Conservation (phyloP, 2,113 vertebrate species). For the Cryptotis parvus region DNA sequence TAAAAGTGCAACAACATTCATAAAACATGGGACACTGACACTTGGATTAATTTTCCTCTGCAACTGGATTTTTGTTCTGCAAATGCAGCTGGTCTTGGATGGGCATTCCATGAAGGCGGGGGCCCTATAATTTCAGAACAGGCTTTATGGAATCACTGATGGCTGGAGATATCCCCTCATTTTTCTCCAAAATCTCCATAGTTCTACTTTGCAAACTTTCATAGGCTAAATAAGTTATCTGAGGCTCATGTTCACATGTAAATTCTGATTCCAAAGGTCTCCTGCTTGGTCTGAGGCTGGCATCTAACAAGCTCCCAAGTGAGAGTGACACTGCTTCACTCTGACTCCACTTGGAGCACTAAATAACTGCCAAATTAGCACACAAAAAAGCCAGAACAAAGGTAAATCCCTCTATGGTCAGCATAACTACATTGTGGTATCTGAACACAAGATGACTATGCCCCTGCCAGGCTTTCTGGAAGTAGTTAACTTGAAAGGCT, state of each 20-base stretch:
- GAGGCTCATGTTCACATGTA: background rate
- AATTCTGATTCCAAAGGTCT: constrained; percentile 28
- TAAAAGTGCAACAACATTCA: constrained; percentile 22
- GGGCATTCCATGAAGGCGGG: background rate
- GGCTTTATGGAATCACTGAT: background rate
- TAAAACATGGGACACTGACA: background rate
- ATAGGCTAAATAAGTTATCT: constrained; percentile 30
- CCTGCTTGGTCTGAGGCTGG: background rate
- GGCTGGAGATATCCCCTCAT: background rate
- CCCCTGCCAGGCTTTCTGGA: background rate
- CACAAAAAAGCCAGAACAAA: background rate
- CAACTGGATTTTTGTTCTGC: background rate
- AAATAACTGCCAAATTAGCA: background rate
- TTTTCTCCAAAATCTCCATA: constrained; percentile 36
- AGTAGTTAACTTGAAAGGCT: background rate
- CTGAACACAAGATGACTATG: background rate
- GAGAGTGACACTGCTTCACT: background rate
- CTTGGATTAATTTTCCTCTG: constrained; percentile 10
- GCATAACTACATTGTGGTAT: background rate
- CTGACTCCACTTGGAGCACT: background rate
- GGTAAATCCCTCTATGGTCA: background rate
- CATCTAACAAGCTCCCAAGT: background rate
- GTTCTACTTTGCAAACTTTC: constrained; percentile 13
- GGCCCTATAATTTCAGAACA: background rate
- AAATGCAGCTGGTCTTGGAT: background rate